Evolutionary conservation across 2,888 invertebrate genomes (phyloP).

Genomic region (Diadromus collaris): DNA sequence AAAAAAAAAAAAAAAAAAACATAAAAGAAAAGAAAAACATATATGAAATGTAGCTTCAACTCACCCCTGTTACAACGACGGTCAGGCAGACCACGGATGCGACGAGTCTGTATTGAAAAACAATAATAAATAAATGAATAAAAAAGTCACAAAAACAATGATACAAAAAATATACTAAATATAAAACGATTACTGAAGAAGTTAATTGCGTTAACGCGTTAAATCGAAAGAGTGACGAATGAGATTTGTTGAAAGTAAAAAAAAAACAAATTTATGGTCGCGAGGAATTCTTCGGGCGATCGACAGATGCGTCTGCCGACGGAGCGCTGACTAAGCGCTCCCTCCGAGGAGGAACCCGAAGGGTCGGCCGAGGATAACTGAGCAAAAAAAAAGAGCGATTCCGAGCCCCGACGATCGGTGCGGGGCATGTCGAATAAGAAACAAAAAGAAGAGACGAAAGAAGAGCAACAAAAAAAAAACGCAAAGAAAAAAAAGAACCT

Average conservation of each 20-base stretch:
- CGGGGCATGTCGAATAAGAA: conserved; percentile 8
- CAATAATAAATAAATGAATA: conserved; percentile 18
- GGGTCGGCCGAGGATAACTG: conserved; percentile 26
- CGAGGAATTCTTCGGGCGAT: background rate
- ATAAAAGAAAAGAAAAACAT: background rate
- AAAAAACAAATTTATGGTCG: background rate
- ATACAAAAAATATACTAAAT: background rate
- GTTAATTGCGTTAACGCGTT: too few relatives aligned
- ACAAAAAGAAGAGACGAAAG: conserved; percentile 13
- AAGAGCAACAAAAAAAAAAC: conserved; percentile 9
- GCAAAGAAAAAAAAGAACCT: conserved; percentile 27
- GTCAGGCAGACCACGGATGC: conserved; percentile 81
- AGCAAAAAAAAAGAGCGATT: conserved; percentile 36
- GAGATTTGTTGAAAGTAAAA: too few relatives aligned
- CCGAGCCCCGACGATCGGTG: conserved; percentile 30
- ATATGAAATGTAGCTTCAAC: conserved; percentile 67
- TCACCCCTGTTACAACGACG: conserved; percentile 81
- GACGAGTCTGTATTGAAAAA: conserved; percentile 80
- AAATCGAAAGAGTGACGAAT: too few relatives aligned
- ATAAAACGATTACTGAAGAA: too few relatives aligned
- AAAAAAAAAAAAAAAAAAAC: background rate
- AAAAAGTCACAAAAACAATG: background rate
- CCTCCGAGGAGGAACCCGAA: background rate
- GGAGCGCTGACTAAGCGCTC: conserved; percentile 4
- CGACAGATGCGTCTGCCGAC: background rate